These are phyloP conservation scores for Plutomurus gul DNA, from an alignment of 1,140 invertebrate species.

Conservation along the genomic window DNA sequence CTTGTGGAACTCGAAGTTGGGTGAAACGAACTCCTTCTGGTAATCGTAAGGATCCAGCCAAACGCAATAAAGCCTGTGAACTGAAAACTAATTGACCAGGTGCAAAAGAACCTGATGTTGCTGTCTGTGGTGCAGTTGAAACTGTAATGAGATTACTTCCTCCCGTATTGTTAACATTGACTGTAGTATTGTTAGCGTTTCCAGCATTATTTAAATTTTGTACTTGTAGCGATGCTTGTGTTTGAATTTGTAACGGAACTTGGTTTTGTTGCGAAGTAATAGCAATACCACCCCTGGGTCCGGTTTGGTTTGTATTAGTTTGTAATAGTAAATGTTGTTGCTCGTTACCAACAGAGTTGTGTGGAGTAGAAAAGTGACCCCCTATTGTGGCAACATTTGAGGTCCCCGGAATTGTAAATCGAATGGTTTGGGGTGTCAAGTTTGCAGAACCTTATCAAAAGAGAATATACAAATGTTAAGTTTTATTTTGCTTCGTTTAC, in stretches of 20 bases:
- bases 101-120: background rate
- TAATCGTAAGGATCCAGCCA: constrained; percentile 37
- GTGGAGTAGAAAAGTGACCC: background rate
- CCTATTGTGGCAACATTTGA: background rate
- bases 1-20: constrained; percentile 34
- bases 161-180: constrained; percentile 34
- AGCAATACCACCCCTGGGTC: background rate
- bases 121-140: background rate
- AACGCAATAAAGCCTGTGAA: constrained; percentile 31
- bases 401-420: constrained; percentile 34
- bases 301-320: background rate
- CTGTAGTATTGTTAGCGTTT: constrained; percentile 1
- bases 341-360: background rate
- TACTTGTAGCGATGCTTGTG: constrained; percentile 15
- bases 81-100: constrained; percentile 36
- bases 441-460: background rate
- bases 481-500: background rate
- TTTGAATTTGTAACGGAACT: constrained; percentile 4
- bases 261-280: background rate
- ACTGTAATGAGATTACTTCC: constrained; percentile 16
- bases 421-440: background rate
- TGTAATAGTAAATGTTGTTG: constrained; percentile 10
- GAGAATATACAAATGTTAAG: background rate
- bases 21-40: constrained; percentile 45
- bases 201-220: constrained; percentile 8